phyloP scores from a whole-genome alignment of 2,797 vertebrate species.

The Microctenopoma lineatum region DNA sequence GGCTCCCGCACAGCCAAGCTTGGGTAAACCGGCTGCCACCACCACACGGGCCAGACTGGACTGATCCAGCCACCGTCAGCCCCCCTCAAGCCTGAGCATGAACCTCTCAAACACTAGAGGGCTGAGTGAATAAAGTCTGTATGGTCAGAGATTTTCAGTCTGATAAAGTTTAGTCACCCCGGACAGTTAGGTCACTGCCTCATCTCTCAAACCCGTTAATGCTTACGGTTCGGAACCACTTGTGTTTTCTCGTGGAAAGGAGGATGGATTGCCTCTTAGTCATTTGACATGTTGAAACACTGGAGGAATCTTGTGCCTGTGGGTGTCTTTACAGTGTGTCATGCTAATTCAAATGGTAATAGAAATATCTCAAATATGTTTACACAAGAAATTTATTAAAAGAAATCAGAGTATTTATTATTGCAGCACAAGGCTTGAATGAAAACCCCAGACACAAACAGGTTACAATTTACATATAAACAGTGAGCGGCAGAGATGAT shows the following conservation, averaged over 20 bases:
- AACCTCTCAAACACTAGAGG: slow-evolving; percentile 23
- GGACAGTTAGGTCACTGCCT: slow-evolving; percentile 5
- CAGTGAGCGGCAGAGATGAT: background rate
- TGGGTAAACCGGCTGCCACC: slow-evolving; percentile 74
- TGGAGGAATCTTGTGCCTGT: slow-evolving; percentile 17
- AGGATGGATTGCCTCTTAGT: slow-evolving; percentile 2
- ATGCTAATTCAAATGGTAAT: slow-evolving; percentile 19
- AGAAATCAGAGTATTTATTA: slow-evolving; percentile 9
- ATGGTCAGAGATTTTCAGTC: slow-evolving; percentile 38
- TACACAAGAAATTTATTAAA: slow-evolving; percentile 11
- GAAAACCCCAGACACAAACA: slow-evolving; percentile 29
- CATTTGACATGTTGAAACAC: slow-evolving; percentile 26
- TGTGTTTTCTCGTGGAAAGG: slow-evolving; percentile 9
- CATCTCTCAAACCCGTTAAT: slow-evolving; percentile 10
- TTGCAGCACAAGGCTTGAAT: slow-evolving; percentile 25
- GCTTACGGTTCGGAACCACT: slow-evolving; percentile 3
- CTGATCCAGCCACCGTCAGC: slow-evolving; percentile 49
- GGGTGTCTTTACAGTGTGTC: slow-evolving; percentile 2
- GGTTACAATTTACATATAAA: slow-evolving; percentile 23
- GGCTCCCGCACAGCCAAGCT: slow-evolving; percentile 59
- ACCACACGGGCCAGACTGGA: slow-evolving; percentile 61
- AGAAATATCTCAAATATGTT: slow-evolving; percentile 18
- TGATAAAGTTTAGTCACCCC: slow-evolving; percentile 18
- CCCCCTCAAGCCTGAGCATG: slow-evolving; percentile 40
- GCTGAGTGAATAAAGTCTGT: slow-evolving; percentile 26